A percentile compares a stretch with the other conserved stretches of the same genome.
These are phyloP conservation scores for Scopus umbretta DNA, from an alignment of 2,113 vertebrate genomes.

Conservation along the genomic window DNA sequence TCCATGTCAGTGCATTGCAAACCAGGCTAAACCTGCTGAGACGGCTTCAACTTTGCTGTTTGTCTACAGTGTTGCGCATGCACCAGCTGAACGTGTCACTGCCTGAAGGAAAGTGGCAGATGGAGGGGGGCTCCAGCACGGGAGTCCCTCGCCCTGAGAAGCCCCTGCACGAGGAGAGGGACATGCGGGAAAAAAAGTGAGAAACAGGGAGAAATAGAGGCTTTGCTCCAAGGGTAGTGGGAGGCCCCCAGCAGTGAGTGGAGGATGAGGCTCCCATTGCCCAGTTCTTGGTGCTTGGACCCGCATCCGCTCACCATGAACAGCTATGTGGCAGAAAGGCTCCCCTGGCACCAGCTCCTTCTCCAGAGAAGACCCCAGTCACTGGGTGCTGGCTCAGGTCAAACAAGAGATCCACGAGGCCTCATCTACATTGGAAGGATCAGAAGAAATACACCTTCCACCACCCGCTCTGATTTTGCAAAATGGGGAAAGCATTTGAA, in stretches of 20 bases:
- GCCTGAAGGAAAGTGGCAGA: not conserved
- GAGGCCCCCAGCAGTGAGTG: not conserved
- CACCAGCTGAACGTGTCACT: fast-evolving
- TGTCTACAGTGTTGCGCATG: fast-evolving
- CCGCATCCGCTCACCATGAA: fast-evolving
- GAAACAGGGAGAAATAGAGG: not conserved
- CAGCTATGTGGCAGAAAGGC: fast-evolving
- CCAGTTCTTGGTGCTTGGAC: not conserved
- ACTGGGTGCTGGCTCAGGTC: not conserved
- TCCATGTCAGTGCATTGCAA: fast-evolving
- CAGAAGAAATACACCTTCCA: not conserved
- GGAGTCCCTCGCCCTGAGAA: not conserved
- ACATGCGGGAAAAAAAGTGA: not conserved
- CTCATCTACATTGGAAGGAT: not conserved
- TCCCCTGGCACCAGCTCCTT: not conserved
- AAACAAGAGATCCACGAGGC: not conserved
- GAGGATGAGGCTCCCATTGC: not conserved
- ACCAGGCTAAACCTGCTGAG: not conserved
- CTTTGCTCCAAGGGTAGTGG: not conserved
- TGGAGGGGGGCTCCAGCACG: not conserved
- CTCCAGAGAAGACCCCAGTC: not conserved
- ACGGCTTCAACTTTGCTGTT: fast-evolving
- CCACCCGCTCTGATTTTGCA: not conserved
- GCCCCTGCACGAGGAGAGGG: fast-evolving
- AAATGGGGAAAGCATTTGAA: not conserved